Evolutionary conservation across 2,113 vertebrate species (phyloP).

Genomic region (Paedocypris sp.): DNA sequence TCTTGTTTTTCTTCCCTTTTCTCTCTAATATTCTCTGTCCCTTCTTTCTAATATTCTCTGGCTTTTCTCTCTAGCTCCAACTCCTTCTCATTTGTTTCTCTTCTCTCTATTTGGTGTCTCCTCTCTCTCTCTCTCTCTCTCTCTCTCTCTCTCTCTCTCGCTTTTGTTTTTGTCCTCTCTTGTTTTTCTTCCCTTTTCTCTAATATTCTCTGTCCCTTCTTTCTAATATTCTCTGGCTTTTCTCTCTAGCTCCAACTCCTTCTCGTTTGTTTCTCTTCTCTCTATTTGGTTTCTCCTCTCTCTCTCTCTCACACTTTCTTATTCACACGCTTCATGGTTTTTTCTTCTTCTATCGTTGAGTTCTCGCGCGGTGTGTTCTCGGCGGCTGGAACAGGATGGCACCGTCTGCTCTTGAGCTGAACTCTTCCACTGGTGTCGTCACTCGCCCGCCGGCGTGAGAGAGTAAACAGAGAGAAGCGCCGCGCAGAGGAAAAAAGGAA

Average conservation of each 20-base stretch:
- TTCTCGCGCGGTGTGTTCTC: too few species aligned
- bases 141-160: background rate
- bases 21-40: too few species aligned
- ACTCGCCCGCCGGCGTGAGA: background rate
- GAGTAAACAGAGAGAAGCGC: slow-evolving; percentile 2
- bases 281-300: slow-evolving; percentile 16
- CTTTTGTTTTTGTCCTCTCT: background rate
- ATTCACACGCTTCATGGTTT: too few species aligned
- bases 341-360: slow-evolving; percentile 5
- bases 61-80: too few species aligned
- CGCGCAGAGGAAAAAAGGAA: background rate
- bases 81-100: too few species aligned
- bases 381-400: slow-evolving; percentile 37
- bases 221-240: too few species aligned
- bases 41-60: too few species aligned
- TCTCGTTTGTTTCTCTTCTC: slow-evolving; percentile 5
- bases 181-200: background rate
- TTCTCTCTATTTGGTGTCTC: too few species aligned
- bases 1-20: too few species aligned
- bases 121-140: too few species aligned
- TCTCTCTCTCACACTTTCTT: background rate
- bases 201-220: background rate
- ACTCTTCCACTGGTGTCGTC: slow-evolving; percentile 1
- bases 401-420: slow-evolving; percentile 32
- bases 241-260: background rate